Base-by-base conservation (phyloP, 2,888 invertebrate species). In the Drosophila pegasa region DNA sequence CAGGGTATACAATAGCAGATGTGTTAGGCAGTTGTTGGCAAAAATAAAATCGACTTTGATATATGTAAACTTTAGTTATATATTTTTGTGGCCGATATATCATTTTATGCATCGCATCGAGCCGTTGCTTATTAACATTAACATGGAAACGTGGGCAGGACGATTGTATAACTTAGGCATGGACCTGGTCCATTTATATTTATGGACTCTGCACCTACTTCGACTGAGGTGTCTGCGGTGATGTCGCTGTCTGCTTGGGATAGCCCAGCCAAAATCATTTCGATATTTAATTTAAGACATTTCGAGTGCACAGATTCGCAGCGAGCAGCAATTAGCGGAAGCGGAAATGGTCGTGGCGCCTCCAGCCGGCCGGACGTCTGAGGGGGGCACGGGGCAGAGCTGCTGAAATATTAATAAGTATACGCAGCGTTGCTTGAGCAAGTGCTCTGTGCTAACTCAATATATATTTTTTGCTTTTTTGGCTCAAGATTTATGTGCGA, bases 351-450 rank as follows among this genome's bases (percentile, higher is more conserved):
- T 29, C 20, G 10, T 54, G 71, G 27, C 33, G 9, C 25, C 22
- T 4, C 31, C 25, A 27, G 41, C 18, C 20, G 20, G 10, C 31
- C 27, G 41, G 25, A 41, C 43, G 12, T 27, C 35, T 35, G 6
- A 18, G 18, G 20, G 14, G 40, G 40, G 4, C 25, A 5, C 25
- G 10, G n/a, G 3, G 22, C 38, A 58, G 16, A 57, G n/a, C 4
- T 12, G 18, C 31, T 31, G 18, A 22, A 31, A 61, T 38, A 43
- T 61, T 61, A 61, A 62, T 62, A 62, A 62, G 40, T 40, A 18
- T 16, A 20, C 25, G 48, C 47, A 12, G 18, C 7, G 47, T 27
- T 22, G 25, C 9, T 18, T 2, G 16, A 57, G 20, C 16, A 20
- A n/a, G 33, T 58, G 37, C 27, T 29, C n/a, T 35, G 37, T n/a